Percentiles rank a stretch among this genome's conserved stretches.
phyloP scores from a whole-genome alignment of 64 coral and sea anemone genomes.

The Catalaphyllia jardinei region DNA sequence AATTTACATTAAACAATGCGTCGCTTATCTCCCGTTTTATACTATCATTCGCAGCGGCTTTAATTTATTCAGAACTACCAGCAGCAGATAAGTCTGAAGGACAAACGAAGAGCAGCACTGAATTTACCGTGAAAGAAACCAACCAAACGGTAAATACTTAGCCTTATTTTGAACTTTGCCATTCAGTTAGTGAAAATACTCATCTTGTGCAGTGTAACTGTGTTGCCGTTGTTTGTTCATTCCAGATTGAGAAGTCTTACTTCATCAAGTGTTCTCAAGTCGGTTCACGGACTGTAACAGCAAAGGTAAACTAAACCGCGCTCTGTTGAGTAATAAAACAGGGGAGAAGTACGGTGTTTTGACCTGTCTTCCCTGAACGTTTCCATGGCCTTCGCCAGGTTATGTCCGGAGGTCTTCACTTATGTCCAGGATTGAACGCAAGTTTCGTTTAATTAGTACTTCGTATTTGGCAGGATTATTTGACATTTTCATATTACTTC shows the following conservation, averaged over 20 bases:
- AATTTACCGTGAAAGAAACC: background rate
- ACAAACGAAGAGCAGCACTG: background rate
- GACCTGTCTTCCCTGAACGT: too few relatives aligned
- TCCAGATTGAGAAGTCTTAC: conserved; percentile 63
- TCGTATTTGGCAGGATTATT: too few relatives aligned
- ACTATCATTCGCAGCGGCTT: background rate
- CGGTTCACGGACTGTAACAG: conserved; percentile 72
- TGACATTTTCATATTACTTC: too few relatives aligned
- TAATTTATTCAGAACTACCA: conserved; percentile 10
- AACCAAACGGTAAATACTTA: background rate
- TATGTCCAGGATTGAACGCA: too few relatives aligned
- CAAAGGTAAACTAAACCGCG: conserved; percentile 49
- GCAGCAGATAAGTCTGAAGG: background rate
- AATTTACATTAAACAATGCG: too few relatives aligned
- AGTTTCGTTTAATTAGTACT: too few relatives aligned
- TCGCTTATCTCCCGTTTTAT: background rate
- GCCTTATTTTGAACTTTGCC: too few relatives aligned
- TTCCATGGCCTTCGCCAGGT: too few relatives aligned
- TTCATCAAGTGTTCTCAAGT: conserved; percentile 91
- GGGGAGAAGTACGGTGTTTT: too few relatives aligned
- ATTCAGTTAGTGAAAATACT: background rate
- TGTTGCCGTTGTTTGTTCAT: background rate
- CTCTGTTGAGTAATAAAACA: too few relatives aligned
- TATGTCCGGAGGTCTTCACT: too few relatives aligned
- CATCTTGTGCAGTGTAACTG: background rate